phyloP scores from a whole-genome alignment of 2,888 invertebrate species.

The Parelbella ahira region DNA sequence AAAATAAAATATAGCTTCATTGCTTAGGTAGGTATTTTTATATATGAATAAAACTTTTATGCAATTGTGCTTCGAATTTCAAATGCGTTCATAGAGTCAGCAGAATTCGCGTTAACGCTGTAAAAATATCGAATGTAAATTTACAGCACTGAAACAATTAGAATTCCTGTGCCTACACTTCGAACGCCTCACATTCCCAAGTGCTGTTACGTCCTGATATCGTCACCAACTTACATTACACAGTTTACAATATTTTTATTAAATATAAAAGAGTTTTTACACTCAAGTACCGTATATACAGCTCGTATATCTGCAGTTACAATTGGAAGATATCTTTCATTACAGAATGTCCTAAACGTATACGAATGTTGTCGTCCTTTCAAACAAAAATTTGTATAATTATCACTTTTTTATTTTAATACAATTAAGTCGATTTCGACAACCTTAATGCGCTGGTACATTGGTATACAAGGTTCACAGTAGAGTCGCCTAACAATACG shows the following conservation, averaged over 20 bases:
- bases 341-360: constrained; percentile 83
- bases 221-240: constrained; percentile 66
- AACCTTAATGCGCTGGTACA: constrained; percentile 69
- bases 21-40: background rate
- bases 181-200: constrained; percentile 11
- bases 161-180: background rate
- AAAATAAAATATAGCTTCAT: constrained; percentile 9
- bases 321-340: constrained; percentile 69
- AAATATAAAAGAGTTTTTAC: constrained; percentile 76
- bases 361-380: constrained; percentile 84
- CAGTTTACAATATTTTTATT: constrained; percentile 75
- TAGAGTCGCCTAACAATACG: constrained; percentile 65
- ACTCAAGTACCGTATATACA: constrained; percentile 75
- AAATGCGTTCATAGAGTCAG: constrained; percentile 7
- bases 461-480: constrained; percentile 79
- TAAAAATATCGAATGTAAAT: too few relatives aligned
- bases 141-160: too few relatives aligned
- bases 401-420: constrained; percentile 60
- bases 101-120: background rate
- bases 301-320: constrained; percentile 74
- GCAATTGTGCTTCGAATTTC: constrained; percentile 17
- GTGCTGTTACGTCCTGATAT: constrained; percentile 44
- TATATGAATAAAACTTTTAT: constrained; percentile 1
- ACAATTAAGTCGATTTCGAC: constrained; percentile 54
- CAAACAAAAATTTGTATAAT: constrained; percentile 71